These are phyloP conservation scores for Novumbra hubbsi DNA, from an alignment of 2,797 vertebrate species.

Conservation along the genomic window DNA sequence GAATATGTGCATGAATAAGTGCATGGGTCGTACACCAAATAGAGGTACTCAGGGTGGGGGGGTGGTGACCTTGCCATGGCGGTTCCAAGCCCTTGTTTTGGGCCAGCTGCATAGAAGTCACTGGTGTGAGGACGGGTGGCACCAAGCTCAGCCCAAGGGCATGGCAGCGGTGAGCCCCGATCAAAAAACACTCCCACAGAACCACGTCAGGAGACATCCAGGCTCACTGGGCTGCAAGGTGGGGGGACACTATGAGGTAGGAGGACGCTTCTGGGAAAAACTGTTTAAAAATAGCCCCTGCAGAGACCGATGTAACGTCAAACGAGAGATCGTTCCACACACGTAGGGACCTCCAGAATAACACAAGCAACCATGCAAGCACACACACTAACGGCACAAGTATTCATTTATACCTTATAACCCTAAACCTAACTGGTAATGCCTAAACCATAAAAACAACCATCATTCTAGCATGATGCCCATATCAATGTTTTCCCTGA, in stretches of 20 bases:
- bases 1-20: neutral
- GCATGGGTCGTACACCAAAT: neutral
- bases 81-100: neutral
- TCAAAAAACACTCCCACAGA: conserved; percentile 7
- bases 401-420: neutral
- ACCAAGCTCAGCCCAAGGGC: neutral
- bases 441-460: too few species aligned
- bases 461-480: too few species aligned
- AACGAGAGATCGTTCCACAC: conserved; percentile 49
- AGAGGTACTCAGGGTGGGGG: neutral
- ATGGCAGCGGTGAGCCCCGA: neutral
- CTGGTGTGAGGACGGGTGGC: neutral
- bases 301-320: conserved; percentile 25
- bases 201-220: neutral
- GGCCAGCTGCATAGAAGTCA: neutral
- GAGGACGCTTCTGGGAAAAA: conserved; percentile 59
- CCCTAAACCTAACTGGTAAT: too few species aligned
- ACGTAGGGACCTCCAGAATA: conserved; percentile 17
- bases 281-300: conserved; percentile 76
- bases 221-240: conserved; percentile 17
- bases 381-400: neutral
- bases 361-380: neutral
- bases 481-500: too few species aligned
- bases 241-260: conserved; percentile 58
- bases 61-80: neutral